Percentiles rank a stretch among this genome's conserved stretches.
Evolutionary conservation across 2,797 vertebrate species (phyloP).

Genomic region (Phrynocephalus guinanensis): DNA sequence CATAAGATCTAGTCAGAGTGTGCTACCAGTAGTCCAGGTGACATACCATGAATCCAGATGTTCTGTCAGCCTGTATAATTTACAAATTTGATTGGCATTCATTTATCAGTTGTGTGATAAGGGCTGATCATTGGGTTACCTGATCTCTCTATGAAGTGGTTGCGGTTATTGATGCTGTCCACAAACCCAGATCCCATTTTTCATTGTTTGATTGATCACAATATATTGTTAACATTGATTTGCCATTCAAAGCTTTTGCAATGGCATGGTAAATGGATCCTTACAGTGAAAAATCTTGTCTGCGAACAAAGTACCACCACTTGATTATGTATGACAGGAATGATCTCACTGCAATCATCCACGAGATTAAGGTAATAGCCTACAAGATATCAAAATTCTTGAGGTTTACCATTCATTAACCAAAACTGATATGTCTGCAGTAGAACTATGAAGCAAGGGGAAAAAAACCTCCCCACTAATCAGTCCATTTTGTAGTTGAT

Average conservation of each 20-base stretch:
- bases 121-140: neutral
- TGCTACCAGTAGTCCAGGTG: too few relatives aligned
- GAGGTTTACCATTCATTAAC: too few relatives aligned
- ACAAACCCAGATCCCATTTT: neutral
- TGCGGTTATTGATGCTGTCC: neutral
- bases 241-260: neutral
- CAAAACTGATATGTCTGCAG: too few relatives aligned
- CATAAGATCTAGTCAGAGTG: too few relatives aligned
- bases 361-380: too few relatives aligned
- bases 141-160: neutral
- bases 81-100: too few relatives aligned
- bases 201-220: neutral
- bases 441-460: too few relatives aligned
- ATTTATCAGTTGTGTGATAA: neutral
- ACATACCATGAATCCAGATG: neutral
- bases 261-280: neutral
- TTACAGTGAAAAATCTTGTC: neutral
- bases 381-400: neutral
- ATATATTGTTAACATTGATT: neutral
- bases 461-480: too few relatives aligned
- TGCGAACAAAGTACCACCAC: neutral
- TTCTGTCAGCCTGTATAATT: too few relatives aligned
- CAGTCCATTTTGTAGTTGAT: too few relatives aligned
- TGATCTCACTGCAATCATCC: neutral
- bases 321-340: neutral